Conservation (phyloP, 2,113 vertebrate species). For the Heterotilapia buettikoferi region DNA sequence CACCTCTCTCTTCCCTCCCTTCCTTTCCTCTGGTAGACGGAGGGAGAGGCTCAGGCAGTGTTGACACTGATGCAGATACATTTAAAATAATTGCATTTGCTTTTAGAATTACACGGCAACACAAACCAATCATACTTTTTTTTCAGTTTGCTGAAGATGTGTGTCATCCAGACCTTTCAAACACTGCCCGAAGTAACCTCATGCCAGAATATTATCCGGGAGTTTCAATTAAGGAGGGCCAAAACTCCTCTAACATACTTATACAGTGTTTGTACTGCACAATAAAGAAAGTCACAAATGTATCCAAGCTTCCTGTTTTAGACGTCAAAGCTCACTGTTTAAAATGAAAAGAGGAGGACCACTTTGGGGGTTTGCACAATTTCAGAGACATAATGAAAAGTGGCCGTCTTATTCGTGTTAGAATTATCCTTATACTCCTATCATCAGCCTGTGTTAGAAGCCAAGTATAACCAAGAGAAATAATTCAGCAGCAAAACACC, state of each 20-base stretch:
- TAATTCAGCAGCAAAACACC: neutral
- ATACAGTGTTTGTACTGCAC: neutral
- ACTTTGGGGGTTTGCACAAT: neutral
- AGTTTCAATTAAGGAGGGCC: neutral
- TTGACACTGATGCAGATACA: neutral
- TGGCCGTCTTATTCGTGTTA: neutral
- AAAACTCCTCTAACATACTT: neutral
- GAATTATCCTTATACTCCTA: neutral
- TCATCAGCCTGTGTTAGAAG: neutral
- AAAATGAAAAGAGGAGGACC: neutral
- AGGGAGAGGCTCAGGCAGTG: neutral
- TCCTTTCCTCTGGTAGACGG: neutral
- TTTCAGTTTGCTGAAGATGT: neutral
- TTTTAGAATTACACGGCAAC: neutral
- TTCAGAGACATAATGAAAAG: neutral
- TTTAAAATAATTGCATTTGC: neutral
- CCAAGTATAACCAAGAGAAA: neutral
- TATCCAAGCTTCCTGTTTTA: neutral
- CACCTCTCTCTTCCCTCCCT: constrained; percentile 8
- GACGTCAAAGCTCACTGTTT: neutral
- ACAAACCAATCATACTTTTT: neutral
- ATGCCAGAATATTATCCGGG: neutral
- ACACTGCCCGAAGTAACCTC: neutral
- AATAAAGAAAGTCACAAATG: neutral
- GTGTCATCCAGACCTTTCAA: neutral